Conservation (phyloP, 2,113 vertebrate species). For the Atractosteus spatula region DNA sequence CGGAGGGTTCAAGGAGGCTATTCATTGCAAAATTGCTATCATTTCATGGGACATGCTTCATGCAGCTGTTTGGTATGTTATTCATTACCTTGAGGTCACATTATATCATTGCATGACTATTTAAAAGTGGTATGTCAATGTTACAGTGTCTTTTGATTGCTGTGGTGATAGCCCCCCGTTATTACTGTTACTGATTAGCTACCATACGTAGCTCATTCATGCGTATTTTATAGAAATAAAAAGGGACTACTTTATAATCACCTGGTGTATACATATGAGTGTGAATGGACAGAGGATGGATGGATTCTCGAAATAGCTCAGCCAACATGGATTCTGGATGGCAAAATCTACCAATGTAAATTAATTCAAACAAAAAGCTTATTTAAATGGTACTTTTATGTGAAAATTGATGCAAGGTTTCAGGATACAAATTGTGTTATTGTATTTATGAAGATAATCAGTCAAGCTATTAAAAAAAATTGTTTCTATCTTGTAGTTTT, state of each 20-base stretch:
- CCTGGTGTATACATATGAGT: constrained; percentile 53
- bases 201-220: constrained; percentile 42
- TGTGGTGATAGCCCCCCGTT: constrained; percentile 61
- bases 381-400: not conserved
- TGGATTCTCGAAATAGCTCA: constrained; percentile 8
- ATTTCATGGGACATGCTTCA: constrained; percentile 50
- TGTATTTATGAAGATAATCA: no score
- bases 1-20: constrained; percentile 32
- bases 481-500: no score
- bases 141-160: constrained; percentile 69
- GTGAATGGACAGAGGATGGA: constrained; percentile 41
- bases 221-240: constrained; percentile 54
- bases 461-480: no score
- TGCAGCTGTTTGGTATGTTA: constrained; percentile 55
- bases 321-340: not conserved
- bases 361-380: not conserved
- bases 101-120: constrained; percentile 73
- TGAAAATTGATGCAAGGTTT: not conserved
- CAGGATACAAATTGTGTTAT: no score
- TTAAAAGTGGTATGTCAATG: constrained; percentile 69
- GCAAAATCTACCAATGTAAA: not conserved
- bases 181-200: constrained; percentile 41
- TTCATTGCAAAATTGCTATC: constrained; percentile 49
- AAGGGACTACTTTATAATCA: constrained; percentile 65
- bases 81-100: constrained; percentile 61